A percentile compares a stretch with the other conserved stretches of the same genome.
phyloP scores from a whole-genome alignment of 2,888 invertebrate genomes.

The Trichogramma evanescens region DNA sequence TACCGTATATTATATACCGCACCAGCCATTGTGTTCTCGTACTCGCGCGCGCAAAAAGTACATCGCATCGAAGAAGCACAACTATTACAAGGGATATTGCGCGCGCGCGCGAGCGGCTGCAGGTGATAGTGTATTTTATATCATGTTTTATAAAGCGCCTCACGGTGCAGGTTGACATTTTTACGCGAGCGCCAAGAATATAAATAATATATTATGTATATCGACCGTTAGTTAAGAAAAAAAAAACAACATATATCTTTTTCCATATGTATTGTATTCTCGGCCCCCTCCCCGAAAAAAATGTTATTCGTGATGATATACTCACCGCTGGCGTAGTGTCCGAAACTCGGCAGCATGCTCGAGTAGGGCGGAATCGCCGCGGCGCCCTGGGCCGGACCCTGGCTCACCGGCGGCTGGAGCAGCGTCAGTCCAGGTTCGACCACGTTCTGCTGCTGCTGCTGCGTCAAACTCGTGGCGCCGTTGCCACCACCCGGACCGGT shows the following conservation, averaged over 20 bases:
- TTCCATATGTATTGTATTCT: neutral
- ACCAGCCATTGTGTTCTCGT: no score
- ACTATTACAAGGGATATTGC: no score
- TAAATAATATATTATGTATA: neutral
- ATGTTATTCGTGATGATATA: constrained; percentile 24
- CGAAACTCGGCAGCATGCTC: constrained; percentile 63
- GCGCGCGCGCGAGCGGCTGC: no score
- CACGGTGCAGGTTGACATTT: no score
- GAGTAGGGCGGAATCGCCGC: constrained; percentile 54
- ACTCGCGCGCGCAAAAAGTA: no score
- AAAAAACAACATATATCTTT: neutral
- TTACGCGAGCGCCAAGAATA: no score
- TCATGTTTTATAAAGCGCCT: no score
- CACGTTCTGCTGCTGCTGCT: constrained; percentile 40
- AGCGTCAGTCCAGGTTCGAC: constrained; percentile 50
- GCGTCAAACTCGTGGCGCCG: constrained; percentile 44
- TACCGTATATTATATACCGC: no score
- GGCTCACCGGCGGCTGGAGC: constrained; percentile 56
- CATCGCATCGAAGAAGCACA: no score
- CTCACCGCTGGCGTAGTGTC: constrained; percentile 63
- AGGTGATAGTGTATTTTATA: no score
- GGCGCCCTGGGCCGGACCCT: constrained; percentile 44
- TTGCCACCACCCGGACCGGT: neutral
- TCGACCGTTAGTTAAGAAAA: neutral
- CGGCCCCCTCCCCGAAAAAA: constrained; percentile 19